A percentile compares a stretch with the other conserved stretches of the same genome.
Conservation (phyloP, 2,113 vertebrate genomes). For the Leptobrachium leishanense region DNA sequence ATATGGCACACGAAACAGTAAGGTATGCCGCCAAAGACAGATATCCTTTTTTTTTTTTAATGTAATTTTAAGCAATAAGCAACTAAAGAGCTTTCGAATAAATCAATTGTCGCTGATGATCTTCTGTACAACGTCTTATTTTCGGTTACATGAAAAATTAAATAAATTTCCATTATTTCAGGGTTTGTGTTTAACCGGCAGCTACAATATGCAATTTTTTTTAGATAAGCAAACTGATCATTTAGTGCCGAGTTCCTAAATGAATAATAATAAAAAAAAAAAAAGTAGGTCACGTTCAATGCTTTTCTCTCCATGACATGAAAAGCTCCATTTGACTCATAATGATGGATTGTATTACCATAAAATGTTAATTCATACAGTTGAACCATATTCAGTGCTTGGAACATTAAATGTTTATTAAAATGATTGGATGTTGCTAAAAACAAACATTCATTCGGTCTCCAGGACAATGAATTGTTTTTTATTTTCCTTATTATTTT, state of each 20-base stretch:
- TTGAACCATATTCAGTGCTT: constrained; percentile 11
- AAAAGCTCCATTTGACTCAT: constrained; percentile 29
- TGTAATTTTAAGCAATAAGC: constrained; percentile 26
- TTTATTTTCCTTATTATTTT: too few species aligned
- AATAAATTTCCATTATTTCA: constrained; percentile 46
- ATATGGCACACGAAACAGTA: constrained; percentile 30
- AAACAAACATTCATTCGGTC: too few species aligned
- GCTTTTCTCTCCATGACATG: constrained; percentile 26
- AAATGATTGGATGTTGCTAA: constrained; percentile 9
- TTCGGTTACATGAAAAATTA: constrained; percentile 32
- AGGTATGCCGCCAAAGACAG: constrained; percentile 20
- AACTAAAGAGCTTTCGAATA: constrained; percentile 37
- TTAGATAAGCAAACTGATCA: constrained; percentile 42
- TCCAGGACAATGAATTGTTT: too few species aligned
- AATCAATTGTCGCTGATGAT: constrained; percentile 12
- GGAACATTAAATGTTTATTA: constrained; percentile 17
- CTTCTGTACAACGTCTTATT: constrained; percentile 35
- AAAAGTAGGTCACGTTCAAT: constrained; percentile 34
- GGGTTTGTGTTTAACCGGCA: constrained; percentile 23
- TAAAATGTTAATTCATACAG: constrained; percentile 45
- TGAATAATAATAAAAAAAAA: constrained; percentile 16
- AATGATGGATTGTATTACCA: constrained; percentile 48
- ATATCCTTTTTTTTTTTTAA: not conserved
- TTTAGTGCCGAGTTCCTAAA: constrained; percentile 32
- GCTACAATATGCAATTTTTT: constrained; percentile 39